Evolutionary conservation across 2,888 invertebrate genomes (phyloP).

Genomic region (Ormyrus nitidulus): DNA sequence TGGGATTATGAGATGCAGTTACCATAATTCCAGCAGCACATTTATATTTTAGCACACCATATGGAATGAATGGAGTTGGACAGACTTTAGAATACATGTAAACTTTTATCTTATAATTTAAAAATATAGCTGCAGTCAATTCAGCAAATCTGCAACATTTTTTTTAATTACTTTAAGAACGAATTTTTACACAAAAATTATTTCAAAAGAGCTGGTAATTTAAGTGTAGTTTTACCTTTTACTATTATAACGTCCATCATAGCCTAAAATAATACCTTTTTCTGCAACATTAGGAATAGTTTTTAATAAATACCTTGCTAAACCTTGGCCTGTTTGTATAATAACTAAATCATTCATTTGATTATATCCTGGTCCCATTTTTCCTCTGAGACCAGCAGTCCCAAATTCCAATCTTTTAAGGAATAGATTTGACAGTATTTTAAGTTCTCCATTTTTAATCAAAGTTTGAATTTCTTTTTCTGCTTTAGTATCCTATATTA

Average conservation of each 20-base stretch:
- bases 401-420: slow-evolving; percentile 88
- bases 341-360: slow-evolving; percentile 98
- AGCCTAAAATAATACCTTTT: slow-evolving; percentile 91
- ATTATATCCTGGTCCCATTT: slow-evolving; percentile 94
- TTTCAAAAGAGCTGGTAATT: background rate
- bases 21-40: slow-evolving; percentile 94
- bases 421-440: slow-evolving; percentile 81
- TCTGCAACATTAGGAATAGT: slow-evolving; percentile 78
- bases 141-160: slow-evolving; percentile 85
- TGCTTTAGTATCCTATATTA: slow-evolving; percentile 80
- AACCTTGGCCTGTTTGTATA: slow-evolving; percentile 95
- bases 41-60: slow-evolving; percentile 83
- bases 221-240: slow-evolving; percentile 79
- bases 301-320: slow-evolving; percentile 85
- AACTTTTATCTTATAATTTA: slow-evolving; percentile 85
- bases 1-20: slow-evolving; percentile 97
- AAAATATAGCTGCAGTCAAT: slow-evolving; percentile 89
- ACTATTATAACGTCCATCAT: slow-evolving; percentile 95
- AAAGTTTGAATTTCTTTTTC: slow-evolving; percentile 80
- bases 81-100: slow-evolving; percentile 87
- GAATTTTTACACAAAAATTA: background rate
- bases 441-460: slow-evolving; percentile 78
- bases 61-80: slow-evolving; percentile 97
- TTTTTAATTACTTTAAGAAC: too few relatives aligned
- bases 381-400: slow-evolving; percentile 93